phyloP scores from a whole-genome alignment of 2,797 vertebrate genomes.

The Karalla daura region DNA sequence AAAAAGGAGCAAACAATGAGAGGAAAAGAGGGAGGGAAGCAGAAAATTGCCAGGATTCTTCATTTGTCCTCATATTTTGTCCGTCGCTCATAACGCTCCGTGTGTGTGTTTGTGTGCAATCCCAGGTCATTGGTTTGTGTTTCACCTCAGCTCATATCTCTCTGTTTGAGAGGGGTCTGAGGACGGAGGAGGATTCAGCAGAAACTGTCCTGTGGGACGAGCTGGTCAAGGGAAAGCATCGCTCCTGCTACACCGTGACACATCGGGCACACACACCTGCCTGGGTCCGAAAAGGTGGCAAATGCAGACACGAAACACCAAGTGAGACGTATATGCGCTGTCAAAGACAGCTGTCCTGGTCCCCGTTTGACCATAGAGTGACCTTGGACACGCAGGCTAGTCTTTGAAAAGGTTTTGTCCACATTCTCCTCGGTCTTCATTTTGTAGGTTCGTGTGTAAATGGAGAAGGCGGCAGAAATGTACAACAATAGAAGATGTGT shows the following conservation, averaged over 20 bases:
- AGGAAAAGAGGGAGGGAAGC: neutral
- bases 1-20: neutral
- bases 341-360: neutral
- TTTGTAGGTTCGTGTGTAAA: slow-evolving; percentile 4
- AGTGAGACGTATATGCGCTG: neutral
- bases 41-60: neutral
- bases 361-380: slow-evolving; percentile 1
- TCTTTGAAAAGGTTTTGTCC: neutral
- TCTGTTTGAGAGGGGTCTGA: slow-evolving; percentile 74
- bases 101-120: slow-evolving; percentile 36
- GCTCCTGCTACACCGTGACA: slow-evolving; percentile 77
- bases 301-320: neutral
- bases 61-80: slow-evolving; percentile 1
- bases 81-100: neutral
- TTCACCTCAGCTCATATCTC: slow-evolving; percentile 82
- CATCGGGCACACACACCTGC: slow-evolving; percentile 81
- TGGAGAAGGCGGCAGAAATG: neutral
- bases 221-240: slow-evolving; percentile 81
- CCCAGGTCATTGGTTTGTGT: slow-evolving; percentile 81
- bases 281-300: slow-evolving; percentile 88
- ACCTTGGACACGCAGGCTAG: neutral
- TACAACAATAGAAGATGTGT: neutral
- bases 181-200: slow-evolving; percentile 70
- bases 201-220: slow-evolving; percentile 84
- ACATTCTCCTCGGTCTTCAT: neutral